These are phyloP conservation scores for Bombus terrestris DNA, from an alignment of 1,140 invertebrate genomes.

Conservation along the genomic window DNA sequence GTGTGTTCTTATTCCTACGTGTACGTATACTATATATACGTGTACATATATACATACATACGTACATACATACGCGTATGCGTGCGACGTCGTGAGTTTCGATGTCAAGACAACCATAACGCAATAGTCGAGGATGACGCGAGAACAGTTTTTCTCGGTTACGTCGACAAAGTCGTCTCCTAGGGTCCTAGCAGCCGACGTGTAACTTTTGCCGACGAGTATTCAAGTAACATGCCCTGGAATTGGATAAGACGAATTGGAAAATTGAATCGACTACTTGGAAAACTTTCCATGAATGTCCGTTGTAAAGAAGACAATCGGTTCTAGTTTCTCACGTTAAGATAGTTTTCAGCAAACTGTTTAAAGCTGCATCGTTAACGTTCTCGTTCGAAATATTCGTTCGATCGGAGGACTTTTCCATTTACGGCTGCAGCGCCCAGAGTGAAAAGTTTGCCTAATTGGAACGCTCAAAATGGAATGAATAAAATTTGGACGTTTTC, in stretches of 20 bases:
- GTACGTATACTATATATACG: background rate
- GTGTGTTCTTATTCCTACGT: background rate
- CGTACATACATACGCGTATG: background rate
- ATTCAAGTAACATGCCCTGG: background rate
- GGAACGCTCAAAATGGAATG: background rate
- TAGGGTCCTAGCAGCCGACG: slow-evolving; percentile 4
- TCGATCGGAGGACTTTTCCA: background rate
- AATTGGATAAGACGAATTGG: slow-evolving; percentile 32
- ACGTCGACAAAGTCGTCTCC: slow-evolving; percentile 40
- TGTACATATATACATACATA: background rate
- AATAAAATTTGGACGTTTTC: slow-evolving; percentile 12
- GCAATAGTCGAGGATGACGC: slow-evolving; percentile 54
- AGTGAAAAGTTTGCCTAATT: slow-evolving; percentile 24
- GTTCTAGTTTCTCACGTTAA: background rate
- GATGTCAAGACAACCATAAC: slow-evolving; percentile 44
- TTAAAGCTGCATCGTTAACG: background rate
- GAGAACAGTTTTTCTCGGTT: slow-evolving; percentile 64
- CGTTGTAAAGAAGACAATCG: background rate
- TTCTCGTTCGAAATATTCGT: background rate
- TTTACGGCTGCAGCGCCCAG: background rate
- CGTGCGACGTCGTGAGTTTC: slow-evolving; percentile 16
- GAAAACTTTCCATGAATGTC: background rate
- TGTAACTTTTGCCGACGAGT: slow-evolving; percentile 1
- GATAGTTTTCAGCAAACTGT: background rate
- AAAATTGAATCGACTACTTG: slow-evolving; percentile 33